These are phyloP conservation scores for Conus canariensis DNA, from an alignment of 2,888 invertebrate species.

Conservation along the genomic window DNA sequence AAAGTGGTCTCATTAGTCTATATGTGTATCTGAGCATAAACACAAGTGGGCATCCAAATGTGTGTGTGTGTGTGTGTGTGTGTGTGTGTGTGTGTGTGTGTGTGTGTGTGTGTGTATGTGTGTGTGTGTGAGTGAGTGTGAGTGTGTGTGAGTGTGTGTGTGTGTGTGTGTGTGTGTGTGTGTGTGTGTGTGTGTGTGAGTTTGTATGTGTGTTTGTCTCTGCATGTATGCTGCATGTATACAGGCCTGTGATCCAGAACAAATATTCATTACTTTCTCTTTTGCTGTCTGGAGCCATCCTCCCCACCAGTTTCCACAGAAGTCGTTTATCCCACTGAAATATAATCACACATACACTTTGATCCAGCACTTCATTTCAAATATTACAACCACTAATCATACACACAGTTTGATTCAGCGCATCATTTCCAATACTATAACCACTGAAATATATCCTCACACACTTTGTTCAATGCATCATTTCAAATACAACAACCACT, in stretches of 20 bases:
- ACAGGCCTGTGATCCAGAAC: background rate
- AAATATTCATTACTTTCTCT: conserved; percentile 9
- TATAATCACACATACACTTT: background rate
- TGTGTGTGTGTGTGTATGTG: background rate
- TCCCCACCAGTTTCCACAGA: conserved; percentile 28
- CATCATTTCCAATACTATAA: no score
- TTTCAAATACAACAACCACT: no score
- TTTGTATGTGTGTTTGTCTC: no score
- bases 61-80: no score
- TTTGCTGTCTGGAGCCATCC: conserved; percentile 27
- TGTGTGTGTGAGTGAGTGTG: background rate
- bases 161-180: conserved; percentile 31
- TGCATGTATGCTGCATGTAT: background rate
- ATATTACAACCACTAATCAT: no score
- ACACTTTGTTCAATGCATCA: no score
- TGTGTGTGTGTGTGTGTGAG: background rate
- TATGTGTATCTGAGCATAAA: no score
- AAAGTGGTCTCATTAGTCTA: background rate
- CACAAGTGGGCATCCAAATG: no score
- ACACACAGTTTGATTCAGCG: no score
- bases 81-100: background rate
- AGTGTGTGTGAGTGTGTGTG: background rate
- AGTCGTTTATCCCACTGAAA: conserved; percentile 23
- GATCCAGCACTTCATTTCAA: no score
- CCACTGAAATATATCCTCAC: no score